Percentiles rank a stretch among this genome's conserved stretches.
These are phyloP conservation scores for Eclectus roratus DNA, from an alignment of 2,113 vertebrate genomes.

Conservation along the genomic window DNA sequence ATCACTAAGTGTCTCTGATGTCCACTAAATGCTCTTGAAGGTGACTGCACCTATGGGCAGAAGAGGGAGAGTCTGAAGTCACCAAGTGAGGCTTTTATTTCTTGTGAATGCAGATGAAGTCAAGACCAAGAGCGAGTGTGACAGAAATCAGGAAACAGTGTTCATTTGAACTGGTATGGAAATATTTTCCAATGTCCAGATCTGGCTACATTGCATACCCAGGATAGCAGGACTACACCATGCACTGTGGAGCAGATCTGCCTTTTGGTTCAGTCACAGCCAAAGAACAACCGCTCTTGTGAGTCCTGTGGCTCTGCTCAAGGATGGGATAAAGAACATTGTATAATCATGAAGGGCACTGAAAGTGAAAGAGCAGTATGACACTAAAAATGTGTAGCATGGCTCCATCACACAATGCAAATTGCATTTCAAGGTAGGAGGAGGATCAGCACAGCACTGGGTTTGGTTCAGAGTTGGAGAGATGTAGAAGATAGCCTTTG, in stretches of 20 bases:
- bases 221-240: neutral
- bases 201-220: neutral
- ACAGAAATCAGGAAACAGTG: neutral
- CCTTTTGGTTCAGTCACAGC: neutral
- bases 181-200: neutral
- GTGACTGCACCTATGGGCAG: neutral
- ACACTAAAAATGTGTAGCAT: neutral
- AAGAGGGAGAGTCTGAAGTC: neutral
- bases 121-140: neutral
- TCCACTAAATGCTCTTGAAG: neutral
- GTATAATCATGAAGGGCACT: neutral
- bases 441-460: neutral
- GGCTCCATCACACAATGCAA: neutral
- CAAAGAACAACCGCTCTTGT: neutral
- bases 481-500: neutral
- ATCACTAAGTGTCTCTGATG: neutral
- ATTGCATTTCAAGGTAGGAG: neutral
- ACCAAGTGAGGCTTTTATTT: neutral
- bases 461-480: neutral
- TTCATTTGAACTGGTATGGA: neutral
- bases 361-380: fast-evolving
- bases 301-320: neutral
- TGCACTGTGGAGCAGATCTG: neutral
- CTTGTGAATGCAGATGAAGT: neutral
- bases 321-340: fast-evolving